Conservation (phyloP, 2,888 invertebrate genomes). For the Dryobota labecula region DNA sequence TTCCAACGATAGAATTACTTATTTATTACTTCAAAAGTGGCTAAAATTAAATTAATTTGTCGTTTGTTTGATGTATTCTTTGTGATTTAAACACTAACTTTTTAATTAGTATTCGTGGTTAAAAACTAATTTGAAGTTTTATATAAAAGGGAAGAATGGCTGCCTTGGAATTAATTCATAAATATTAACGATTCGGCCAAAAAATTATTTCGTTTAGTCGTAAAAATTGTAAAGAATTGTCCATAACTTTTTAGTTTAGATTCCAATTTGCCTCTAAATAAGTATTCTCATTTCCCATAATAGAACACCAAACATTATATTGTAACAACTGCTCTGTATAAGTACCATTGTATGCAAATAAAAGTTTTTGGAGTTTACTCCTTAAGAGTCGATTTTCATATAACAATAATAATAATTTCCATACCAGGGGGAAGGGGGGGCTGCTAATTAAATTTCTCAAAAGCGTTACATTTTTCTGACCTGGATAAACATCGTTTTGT, state of each 20-base stretch:
- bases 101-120: constrained; percentile 43
- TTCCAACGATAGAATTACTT: constrained; percentile 77
- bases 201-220: neutral
- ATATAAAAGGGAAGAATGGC: neutral
- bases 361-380: too few relatives aligned
- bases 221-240: neutral
- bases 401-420: too few relatives aligned
- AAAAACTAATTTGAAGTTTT: constrained; percentile 34
- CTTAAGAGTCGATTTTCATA: too few relatives aligned
- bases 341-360: too few relatives aligned
- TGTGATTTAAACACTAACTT: constrained; percentile 49
- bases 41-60: constrained; percentile 68
- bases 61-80: constrained; percentile 67
- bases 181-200: neutral
- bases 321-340: neutral
- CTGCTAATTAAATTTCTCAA: too few relatives aligned
- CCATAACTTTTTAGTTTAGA: neutral
- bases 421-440: too few relatives aligned
- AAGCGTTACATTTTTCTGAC: too few relatives aligned
- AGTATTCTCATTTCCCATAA: neutral
- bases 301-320: neutral
- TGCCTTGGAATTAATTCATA: constrained; percentile 9
- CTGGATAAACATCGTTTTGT: too few relatives aligned
- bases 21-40: constrained; percentile 76
- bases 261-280: neutral